Conservation (phyloP, 2,113 vertebrate genomes). For the Passer montanus region DNA sequence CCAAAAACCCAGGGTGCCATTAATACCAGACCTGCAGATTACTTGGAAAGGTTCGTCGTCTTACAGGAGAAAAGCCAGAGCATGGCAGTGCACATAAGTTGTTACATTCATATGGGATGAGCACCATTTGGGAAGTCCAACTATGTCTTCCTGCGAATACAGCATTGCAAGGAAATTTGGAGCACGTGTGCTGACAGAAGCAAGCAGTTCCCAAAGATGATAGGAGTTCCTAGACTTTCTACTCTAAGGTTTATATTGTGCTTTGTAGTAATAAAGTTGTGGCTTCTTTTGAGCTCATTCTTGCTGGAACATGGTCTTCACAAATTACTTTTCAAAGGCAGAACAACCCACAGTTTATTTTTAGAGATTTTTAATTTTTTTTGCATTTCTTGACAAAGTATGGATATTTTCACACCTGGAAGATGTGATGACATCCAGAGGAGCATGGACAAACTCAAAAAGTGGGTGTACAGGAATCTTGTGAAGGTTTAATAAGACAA, state of each 20-base stretch:
- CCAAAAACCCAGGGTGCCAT: background rate
- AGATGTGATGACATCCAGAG: background rate
- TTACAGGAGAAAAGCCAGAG: background rate
- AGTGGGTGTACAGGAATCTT: background rate
- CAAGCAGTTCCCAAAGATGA: background rate
- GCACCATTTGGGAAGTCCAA: background rate
- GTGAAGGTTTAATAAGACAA: background rate
- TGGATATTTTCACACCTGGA: background rate
- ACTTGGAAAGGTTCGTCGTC: background rate
- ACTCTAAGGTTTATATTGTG: background rate
- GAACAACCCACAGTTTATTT: background rate
- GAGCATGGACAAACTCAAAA: fast-evolving
- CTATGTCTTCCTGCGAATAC: background rate
- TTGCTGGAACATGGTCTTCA: background rate
- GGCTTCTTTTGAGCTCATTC: background rate
- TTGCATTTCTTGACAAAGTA: background rate
- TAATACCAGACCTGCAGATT: background rate
- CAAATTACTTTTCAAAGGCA: background rate
- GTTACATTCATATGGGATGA: background rate
- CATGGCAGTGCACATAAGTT: background rate
- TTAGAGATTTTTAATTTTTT: background rate
- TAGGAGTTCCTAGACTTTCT: background rate
- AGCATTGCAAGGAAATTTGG: background rate
- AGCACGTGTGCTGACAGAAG: background rate
- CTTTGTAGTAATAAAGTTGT: background rate